Evolutionary conservation across 2,888 invertebrate species (phyloP), one percentile per base, ranked within the genome.

Genomic region (Eurytoma californica): DNA sequence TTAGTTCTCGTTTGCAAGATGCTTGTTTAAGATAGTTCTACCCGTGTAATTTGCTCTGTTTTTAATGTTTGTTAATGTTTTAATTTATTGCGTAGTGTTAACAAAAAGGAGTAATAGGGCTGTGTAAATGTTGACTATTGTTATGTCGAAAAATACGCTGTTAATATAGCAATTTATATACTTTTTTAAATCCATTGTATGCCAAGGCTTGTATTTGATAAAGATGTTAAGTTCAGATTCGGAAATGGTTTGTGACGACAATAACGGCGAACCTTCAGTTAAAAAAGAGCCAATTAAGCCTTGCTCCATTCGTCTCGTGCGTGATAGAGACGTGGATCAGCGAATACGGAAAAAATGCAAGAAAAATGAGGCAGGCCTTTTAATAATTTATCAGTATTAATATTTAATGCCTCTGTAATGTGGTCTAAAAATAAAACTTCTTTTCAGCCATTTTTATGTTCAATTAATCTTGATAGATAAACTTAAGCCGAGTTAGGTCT

Each of bases 251-350:
- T 77, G 63, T 68, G 73, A 73, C 58, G 81, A 77, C 20, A 61
- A 73, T 47, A 55, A 9, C 24, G 70, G 55, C 12, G 9, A 13
- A 53, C 24, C 66, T 5, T 1, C 39, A 39, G 9, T 72, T 12
- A 79, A 69, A 70, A 79, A 69, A 16, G 81, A 81, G 61, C 81
- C 81, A 78, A 84, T 87, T 57, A 85, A 87, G 49, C 83, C 88
- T 28, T 88, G 89, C 82, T 87, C 88, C 24, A 88, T 89, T 66
- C 86, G 87, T 16, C 82, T 89, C 58, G 82, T 86, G 58, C 84
- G 88, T 69, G 87, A 89, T 73, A 86, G 85, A 74, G 88, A 87
- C 58, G 84, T 87, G 68, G 88, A 89, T 82, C 86, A 86, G 77
- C 86, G 86, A 30, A 83, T 86, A 63, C 83, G 86, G 72, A 88